Evolutionary conservation across 2,888 invertebrate species (phyloP).

Genomic region (Agriopis leucophaearia): DNA sequence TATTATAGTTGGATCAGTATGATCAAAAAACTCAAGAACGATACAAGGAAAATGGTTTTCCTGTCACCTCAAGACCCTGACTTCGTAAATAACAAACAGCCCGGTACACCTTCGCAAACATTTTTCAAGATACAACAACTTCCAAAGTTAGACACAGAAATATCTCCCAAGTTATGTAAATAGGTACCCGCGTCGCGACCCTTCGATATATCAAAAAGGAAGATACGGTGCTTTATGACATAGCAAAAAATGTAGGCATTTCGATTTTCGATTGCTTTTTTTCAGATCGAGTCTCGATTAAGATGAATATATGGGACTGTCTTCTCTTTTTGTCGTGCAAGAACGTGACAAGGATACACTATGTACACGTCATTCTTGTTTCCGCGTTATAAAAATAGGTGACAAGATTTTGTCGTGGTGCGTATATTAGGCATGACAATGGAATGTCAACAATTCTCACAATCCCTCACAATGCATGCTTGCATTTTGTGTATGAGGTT

Average conservation of each 20-base stretch:
- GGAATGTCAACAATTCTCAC: too few species aligned
- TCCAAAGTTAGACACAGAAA: constrained; percentile 28
- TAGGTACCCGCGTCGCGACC: constrained; percentile 17
- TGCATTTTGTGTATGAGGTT: too few species aligned
- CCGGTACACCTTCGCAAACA: constrained; percentile 22
- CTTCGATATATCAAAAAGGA: constrained; percentile 14
- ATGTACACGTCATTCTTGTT: too few species aligned
- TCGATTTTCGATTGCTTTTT: not conserved
- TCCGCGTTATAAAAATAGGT: too few species aligned
- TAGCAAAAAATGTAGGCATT: not conserved
- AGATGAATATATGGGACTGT: not conserved
- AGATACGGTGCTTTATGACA: constrained; percentile 11
- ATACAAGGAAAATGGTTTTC: not conserved
- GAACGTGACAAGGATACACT: too few species aligned
- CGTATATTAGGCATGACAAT: too few species aligned
- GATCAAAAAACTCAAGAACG: not conserved
- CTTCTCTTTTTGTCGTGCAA: too few species aligned
- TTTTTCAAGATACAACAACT: constrained; percentile 30
- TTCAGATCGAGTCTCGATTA: not conserved
- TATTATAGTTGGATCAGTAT: too few species aligned
- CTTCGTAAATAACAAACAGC: constrained; percentile 27
- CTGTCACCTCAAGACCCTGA: not conserved
- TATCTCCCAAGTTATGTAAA: constrained; percentile 35
- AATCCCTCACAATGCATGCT: too few species aligned
- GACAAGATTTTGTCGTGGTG: too few species aligned